Conservation (phyloP, 1,140 invertebrate genomes). For the Lanistes nyassanus region DNA sequence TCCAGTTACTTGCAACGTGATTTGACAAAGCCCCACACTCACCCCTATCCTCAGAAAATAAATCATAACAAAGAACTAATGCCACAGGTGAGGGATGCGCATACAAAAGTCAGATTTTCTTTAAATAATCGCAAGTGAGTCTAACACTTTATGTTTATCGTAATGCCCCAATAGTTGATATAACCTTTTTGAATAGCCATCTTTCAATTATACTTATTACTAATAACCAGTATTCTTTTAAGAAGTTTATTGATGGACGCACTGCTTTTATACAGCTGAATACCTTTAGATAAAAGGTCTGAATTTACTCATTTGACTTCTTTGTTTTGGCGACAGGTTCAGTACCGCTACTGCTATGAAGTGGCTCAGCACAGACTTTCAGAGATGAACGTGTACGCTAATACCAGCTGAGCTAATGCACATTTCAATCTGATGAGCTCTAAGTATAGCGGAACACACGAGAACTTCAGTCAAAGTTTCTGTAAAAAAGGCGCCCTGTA, state of each 20-base stretch:
- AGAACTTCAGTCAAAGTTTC: too few species aligned
- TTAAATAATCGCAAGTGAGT: too few species aligned
- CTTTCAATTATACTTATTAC: not conserved
- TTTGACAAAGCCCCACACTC: too few species aligned
- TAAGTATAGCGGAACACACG: too few species aligned
- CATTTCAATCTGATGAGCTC: too few species aligned
- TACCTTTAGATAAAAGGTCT: not conserved
- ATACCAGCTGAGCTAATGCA: not conserved
- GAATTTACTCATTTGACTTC: not conserved
- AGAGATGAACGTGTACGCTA: slow-evolving; percentile 12
- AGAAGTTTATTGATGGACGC: not conserved
- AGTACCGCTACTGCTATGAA: slow-evolving; percentile 17
- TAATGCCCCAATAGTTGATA: not conserved
- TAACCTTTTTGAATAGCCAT: not conserved
- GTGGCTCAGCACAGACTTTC: not conserved
- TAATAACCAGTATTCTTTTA: not conserved
- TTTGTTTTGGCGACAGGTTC: not conserved
- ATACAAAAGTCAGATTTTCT: too few species aligned
- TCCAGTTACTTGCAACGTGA: too few species aligned
- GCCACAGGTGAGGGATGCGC: too few species aligned
- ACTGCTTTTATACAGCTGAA: too few species aligned
- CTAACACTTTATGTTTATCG: not conserved
- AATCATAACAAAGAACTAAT: too few species aligned
- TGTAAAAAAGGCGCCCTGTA: too few species aligned
- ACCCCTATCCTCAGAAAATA: too few species aligned